These are phyloP conservation scores for Thalpophila matura DNA, from an alignment of 2,888 invertebrate species.

Conservation along the genomic window DNA sequence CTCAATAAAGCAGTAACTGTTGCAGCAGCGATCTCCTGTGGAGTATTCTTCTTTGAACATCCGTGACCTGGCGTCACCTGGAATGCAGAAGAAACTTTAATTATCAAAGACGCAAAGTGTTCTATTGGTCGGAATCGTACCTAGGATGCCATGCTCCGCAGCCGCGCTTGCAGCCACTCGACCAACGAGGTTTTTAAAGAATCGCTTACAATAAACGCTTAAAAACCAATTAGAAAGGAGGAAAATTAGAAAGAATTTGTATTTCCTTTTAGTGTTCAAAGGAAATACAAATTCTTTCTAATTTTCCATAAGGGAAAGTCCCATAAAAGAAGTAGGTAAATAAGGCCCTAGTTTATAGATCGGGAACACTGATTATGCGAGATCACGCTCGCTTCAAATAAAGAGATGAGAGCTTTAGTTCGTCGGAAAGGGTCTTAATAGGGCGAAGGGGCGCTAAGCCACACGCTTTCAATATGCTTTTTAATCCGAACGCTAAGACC, in stretches of 20 bases:
- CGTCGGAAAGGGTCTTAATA: slow-evolving; percentile 25
- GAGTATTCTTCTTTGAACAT: slow-evolving; percentile 91
- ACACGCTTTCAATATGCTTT: slow-evolving; percentile 20
- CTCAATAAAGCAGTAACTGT: slow-evolving; percentile 97
- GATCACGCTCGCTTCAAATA: slow-evolving; percentile 38
- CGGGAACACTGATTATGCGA: slow-evolving; percentile 38
- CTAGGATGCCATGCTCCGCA: too few species aligned
- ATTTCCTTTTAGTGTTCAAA: too few species aligned
- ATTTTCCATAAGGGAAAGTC: neutral
- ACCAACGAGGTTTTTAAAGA: too few species aligned
- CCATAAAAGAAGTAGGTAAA: slow-evolving; percentile 13
- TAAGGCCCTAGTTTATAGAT: slow-evolving; percentile 1
- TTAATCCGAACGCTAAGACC: slow-evolving; percentile 24
- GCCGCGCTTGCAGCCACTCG: too few species aligned
- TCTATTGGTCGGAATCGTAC: too few species aligned
- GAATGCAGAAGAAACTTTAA: neutral
- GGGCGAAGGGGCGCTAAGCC: slow-evolving; percentile 25
- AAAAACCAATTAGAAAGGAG: too few species aligned
- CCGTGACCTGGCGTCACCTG: slow-evolving; percentile 95
- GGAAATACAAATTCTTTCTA: too few species aligned
- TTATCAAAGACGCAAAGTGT: neutral
- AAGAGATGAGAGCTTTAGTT: slow-evolving; percentile 30
- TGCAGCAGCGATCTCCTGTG: slow-evolving; percentile 96
- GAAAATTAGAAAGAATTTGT: too few species aligned
- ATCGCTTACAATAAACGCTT: too few species aligned